These are phyloP conservation scores for Acanthacorydalis orientalis DNA, from an alignment of 2,888 invertebrate genomes.

Conservation along the genomic window DNA sequence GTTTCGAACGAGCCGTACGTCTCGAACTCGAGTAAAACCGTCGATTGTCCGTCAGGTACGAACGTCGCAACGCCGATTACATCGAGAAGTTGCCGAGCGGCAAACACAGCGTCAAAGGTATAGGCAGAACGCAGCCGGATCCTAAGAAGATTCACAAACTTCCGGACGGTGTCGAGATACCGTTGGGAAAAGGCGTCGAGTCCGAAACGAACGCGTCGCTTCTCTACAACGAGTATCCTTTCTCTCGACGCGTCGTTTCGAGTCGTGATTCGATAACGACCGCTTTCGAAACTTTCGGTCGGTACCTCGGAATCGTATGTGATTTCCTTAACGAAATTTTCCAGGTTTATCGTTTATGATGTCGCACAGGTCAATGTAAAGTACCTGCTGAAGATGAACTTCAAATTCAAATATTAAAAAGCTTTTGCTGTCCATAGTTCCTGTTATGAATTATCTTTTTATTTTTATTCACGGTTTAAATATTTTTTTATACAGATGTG, in stretches of 20 bases:
- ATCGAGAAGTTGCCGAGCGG: slow-evolving; percentile 63
- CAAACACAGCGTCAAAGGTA: slow-evolving; percentile 77
- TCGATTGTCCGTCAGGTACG: slow-evolving; percentile 42
- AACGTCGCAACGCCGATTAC: slow-evolving; percentile 51
- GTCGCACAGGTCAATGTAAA: slow-evolving; percentile 82
- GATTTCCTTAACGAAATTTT: slow-evolving; percentile 16
- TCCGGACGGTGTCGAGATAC: slow-evolving; percentile 59
- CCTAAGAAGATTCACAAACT: slow-evolving; percentile 37
- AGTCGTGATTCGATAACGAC: too few species aligned
- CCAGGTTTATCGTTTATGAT: slow-evolving; percentile 83
- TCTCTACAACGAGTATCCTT: slow-evolving; percentile 89
- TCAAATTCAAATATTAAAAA: slow-evolving; percentile 53
- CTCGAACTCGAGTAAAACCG: neutral
- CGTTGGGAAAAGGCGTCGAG: slow-evolving; percentile 48
- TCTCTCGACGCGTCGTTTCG: too few species aligned
- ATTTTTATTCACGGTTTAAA: too few species aligned
- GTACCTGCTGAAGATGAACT: slow-evolving; percentile 75
- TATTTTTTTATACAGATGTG: too few species aligned
- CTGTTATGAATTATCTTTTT: too few species aligned
- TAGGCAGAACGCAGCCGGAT: slow-evolving; percentile 74
- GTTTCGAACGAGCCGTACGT: slow-evolving; percentile 18
- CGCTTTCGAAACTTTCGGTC: too few species aligned
- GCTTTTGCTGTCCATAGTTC: neutral
- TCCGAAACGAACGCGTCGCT: slow-evolving; percentile 31
- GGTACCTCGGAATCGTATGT: too few species aligned